Base-by-base conservation (phyloP, 2,888 invertebrate genomes). In the Amphipoea lucens region DNA sequence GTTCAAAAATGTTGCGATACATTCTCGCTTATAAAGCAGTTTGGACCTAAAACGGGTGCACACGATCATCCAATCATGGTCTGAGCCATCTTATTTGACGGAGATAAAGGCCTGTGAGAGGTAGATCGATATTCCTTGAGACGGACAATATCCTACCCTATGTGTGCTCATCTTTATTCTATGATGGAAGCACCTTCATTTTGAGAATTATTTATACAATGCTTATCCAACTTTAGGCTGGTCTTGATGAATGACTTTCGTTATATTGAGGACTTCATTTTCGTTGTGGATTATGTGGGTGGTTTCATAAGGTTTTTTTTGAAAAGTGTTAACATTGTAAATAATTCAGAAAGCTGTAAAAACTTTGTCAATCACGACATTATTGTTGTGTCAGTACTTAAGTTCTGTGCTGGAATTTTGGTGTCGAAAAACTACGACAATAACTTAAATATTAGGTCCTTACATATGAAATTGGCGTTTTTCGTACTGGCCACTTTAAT, bases 91-190 rank as follows among this genome's bases (percentile, higher is more conserved):
- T 91, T 92, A 93, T 93, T 93, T 93, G 92, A 91, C 88, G 92
- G 88, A 87, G 91, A 92, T 92, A 91, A 91, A 90, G 88, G 90
- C 91, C 86, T 85, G 78, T 89, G 87, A 84, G 84, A 83, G 82
- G 78, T 76, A 87, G 90, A 86, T 91, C 91, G 90, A 92, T 92
- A 91, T 90, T 90, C 88, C 60, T 79, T 83, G 82, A 89, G 90
- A 86, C 90, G 90, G 90, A 90, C 92, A 91, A 91, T 91, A 92
- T 91, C 87, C 90, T 86, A 83, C 81, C 87, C 92, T 88, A 91
- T 92, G 93, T 93, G 93, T 91, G 92, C 95, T 95, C 95, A 96
- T 96, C 94, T 95, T 95, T 96, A 95, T 96, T 96, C 94, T 94
- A 95, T 93, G 94, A 92, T 87, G 88, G 83, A 90, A 89, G 92